Conservation (phyloP, 1,140 invertebrate genomes). For the Ips typographus region DNA sequence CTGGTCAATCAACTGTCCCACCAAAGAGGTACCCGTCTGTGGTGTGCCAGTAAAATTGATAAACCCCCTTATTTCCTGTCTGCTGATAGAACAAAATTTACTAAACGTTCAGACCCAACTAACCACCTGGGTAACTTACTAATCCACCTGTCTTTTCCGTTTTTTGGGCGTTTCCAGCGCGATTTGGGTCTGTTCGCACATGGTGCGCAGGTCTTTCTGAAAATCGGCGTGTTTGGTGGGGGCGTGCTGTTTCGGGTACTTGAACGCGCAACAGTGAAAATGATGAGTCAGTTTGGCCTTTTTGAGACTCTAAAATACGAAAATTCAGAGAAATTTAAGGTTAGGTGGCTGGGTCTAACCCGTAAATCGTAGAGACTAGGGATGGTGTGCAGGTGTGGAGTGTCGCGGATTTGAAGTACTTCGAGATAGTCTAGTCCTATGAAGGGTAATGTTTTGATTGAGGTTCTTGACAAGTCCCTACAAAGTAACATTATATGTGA, state of each 20-base stretch:
- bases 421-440: slow-evolving; percentile 71
- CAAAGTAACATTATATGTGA: not conserved
- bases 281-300: slow-evolving; percentile 74
- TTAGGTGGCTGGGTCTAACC: slow-evolving; percentile 52
- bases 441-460: slow-evolving; percentile 71
- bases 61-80: too few species aligned
- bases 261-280: slow-evolving; percentile 89
- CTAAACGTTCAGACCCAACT: not conserved
- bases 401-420: slow-evolving; percentile 69
- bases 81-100: not conserved
- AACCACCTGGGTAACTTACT: not conserved
- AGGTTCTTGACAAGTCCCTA: slow-evolving; percentile 76
- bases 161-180: slow-evolving; percentile 14
- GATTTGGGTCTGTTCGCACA: slow-evolving; percentile 25
- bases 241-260: slow-evolving; percentile 76
- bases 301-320: slow-evolving; percentile 46
- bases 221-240: slow-evolving; percentile 63
- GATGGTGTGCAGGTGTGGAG: slow-evolving; percentile 73
- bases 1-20: slow-evolving; percentile 34
- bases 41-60: not conserved
- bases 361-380: slow-evolving; percentile 80
- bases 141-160: slow-evolving; percentile 28
- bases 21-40: slow-evolving; percentile 11
- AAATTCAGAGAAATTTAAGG: not conserved
- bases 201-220: slow-evolving; percentile 46